Evolutionary conservation across 2,888 invertebrate genomes (phyloP).

Genomic region (Lamellibrachia satsuma): DNA sequence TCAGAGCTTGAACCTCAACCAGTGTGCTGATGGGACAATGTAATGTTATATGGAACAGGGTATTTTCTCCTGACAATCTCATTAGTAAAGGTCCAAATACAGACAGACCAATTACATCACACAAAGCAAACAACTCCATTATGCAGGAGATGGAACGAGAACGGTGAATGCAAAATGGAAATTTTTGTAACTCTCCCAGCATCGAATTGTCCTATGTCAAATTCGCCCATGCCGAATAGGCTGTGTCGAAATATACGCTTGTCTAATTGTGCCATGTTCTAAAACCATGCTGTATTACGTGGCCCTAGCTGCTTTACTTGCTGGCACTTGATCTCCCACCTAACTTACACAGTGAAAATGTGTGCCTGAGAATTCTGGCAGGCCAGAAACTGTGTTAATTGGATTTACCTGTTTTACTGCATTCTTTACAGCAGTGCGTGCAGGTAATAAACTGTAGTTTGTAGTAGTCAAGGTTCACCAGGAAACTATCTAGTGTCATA

Average conservation of each 20-base stretch:
- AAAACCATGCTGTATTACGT: not conserved
- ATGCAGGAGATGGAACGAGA: not conserved
- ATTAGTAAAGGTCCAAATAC: not conserved
- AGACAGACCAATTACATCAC: not conserved
- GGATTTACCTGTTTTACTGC: not conserved
- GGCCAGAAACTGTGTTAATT: not conserved
- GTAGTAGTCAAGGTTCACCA: not conserved
- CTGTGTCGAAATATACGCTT: not conserved
- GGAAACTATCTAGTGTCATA: not conserved
- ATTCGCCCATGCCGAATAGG: not conserved
- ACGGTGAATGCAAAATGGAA: not conserved
- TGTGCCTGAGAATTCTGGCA: slow-evolving; percentile 6
- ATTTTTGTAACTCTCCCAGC: not conserved
- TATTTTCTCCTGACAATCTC: not conserved
- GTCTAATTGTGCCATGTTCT: not conserved
- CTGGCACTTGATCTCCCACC: not conserved
- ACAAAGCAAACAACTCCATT: not conserved
- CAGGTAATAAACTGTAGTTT: not conserved
- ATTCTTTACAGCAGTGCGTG: not conserved
- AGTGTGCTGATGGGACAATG: not conserved
- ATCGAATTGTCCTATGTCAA: not conserved
- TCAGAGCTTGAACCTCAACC: not conserved
- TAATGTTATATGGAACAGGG: not conserved
- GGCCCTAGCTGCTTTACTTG: not conserved
- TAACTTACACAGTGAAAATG: not conserved